Conservation (phyloP, 1,140 invertebrate genomes). For the Pogonus chalceus region DNA sequence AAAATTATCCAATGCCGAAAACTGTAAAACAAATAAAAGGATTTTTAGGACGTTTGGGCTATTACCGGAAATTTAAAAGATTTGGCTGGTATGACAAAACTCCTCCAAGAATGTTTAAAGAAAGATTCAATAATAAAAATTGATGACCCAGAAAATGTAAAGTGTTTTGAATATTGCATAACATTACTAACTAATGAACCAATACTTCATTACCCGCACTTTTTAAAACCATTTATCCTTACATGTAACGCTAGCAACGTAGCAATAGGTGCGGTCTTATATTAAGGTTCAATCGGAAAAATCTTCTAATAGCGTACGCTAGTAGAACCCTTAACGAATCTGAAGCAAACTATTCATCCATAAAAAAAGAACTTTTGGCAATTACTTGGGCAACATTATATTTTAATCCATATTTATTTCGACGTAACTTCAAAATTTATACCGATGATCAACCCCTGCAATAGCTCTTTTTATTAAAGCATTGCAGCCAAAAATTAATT, state of each 20-base stretch:
- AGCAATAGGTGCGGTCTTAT: constrained; percentile 21
- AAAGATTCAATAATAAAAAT: constrained; percentile 15
- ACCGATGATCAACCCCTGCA: constrained; percentile 32
- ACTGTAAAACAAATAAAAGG: constrained; percentile 15
- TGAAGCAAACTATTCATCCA: constrained; percentile 7
- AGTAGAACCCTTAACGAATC: no score
- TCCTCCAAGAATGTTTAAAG: constrained; percentile 16
- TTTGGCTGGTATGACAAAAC: constrained; percentile 15
- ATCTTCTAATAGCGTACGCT: no score
- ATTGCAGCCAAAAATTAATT: no score
- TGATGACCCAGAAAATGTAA: constrained; percentile 9
- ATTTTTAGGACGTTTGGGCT: constrained; percentile 16
- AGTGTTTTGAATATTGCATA: constrained; percentile 14
- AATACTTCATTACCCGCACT: constrained; percentile 24
- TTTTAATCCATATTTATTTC: constrained; percentile 30
- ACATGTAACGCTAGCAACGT: constrained; percentile 23
- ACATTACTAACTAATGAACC: constrained; percentile 16
- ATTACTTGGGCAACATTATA: constrained; percentile 34
- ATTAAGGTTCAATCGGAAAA: constrained; percentile 20
- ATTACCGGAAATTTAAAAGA: constrained; percentile 16
- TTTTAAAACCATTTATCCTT: constrained; percentile 25
- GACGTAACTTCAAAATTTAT: constrained; percentile 22
- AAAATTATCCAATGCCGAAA: constrained; percentile 17
- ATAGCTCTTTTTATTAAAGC: constrained; percentile 33
- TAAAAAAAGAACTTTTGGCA: constrained; percentile 9